A percentile compares a stretch with the other conserved stretches of the same genome.
These are phyloP conservation scores for Camponotus fellah DNA, from an alignment of 2,888 invertebrate species.

Conservation along the genomic window DNA sequence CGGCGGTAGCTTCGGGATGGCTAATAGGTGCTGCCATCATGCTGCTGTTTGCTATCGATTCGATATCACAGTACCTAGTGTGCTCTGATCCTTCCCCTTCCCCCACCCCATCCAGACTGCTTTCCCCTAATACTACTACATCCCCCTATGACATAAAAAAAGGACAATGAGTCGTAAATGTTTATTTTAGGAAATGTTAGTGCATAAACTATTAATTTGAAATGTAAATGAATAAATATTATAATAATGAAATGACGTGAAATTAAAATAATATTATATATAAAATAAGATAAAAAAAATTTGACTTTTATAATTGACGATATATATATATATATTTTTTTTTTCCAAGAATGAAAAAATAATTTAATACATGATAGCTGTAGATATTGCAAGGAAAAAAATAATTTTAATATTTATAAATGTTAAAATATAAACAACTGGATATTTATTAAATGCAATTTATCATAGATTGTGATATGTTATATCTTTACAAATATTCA, in stretches of 20 bases:
- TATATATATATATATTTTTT: neutral
- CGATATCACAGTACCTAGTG: slow-evolving; percentile 86
- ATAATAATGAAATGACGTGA: neutral
- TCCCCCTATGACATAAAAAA: slow-evolving; percentile 80
- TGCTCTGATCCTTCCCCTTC: slow-evolving; percentile 85
- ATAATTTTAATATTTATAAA: neutral
- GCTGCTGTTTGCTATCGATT: slow-evolving; percentile 85
- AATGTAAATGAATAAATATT: slow-evolving; percentile 2
- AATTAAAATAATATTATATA: neutral
- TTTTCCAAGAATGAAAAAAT: neutral
- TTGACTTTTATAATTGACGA: neutral
- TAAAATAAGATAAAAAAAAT: neutral
- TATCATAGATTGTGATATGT: neutral
- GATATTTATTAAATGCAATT: neutral
- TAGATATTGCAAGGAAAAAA: neutral
- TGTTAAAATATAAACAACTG: neutral
- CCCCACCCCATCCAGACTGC: slow-evolving; percentile 86
- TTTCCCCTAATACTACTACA: slow-evolving; percentile 86
- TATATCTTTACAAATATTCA: neutral
- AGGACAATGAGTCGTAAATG: neutral
- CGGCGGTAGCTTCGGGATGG: slow-evolving; percentile 86
- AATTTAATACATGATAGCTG: neutral
- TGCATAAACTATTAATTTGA: neutral
- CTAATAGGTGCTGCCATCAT: slow-evolving; percentile 85
- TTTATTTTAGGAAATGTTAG: neutral